phyloP scores from a whole-genome alignment of 2,113 vertebrate species.

The Colius striatus region DNA sequence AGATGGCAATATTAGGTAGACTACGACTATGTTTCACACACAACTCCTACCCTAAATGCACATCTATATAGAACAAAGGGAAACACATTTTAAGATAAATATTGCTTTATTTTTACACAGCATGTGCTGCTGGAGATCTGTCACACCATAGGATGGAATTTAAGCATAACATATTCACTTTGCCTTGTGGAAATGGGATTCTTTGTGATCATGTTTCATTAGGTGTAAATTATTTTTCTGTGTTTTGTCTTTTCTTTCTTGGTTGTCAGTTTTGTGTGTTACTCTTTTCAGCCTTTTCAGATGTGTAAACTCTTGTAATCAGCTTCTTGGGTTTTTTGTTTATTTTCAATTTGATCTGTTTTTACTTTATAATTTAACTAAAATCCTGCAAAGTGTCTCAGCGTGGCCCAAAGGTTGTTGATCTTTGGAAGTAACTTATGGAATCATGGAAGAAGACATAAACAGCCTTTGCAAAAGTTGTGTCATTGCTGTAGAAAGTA shows the following conservation, averaged over 20 bases:
- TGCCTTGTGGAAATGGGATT: not conserved
- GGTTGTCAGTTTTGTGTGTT: not conserved
- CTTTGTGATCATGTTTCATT: not conserved
- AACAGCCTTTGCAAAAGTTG: not conserved
- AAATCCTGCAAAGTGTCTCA: not conserved
- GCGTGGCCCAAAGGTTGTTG: rapidly evolving
- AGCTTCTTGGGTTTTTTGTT: not conserved
- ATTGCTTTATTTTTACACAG: not conserved
- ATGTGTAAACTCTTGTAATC: not conserved
- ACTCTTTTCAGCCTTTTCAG: not conserved
- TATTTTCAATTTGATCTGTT: not conserved
- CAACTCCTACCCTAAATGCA: not conserved
- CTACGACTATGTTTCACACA: not conserved
- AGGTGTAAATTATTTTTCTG: not conserved
- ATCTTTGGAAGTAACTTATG: not conserved
- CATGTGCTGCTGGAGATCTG: not conserved
- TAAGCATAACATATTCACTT: not conserved
- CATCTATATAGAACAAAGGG: not conserved
- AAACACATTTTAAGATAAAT: not conserved
- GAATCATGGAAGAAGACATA: not conserved
- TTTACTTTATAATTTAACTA: not conserved
- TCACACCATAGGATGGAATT: not conserved
- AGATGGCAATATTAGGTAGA: conserved; percentile 65
- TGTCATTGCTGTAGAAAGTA: not conserved
- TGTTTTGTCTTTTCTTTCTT: not conserved